A percentile compares a stretch with the other conserved stretches of the same genome.
These are phyloP conservation scores for Anthoptus insignis DNA, from an alignment of 2,888 invertebrate genomes.

Conservation along the genomic window DNA sequence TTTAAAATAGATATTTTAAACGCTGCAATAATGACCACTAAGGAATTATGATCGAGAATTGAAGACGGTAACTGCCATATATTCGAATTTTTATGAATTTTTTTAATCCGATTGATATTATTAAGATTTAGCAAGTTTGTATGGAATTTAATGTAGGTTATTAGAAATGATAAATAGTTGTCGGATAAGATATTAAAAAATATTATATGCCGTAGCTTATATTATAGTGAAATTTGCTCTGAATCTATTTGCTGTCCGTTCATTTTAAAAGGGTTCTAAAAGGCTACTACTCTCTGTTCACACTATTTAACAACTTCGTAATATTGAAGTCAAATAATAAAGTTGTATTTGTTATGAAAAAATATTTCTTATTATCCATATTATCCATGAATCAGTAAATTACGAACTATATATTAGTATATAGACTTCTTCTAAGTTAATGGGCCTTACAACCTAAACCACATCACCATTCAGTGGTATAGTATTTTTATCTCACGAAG, in stretches of 20 bases:
- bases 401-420: too few species aligned
- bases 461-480: too few species aligned
- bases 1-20: constrained; percentile 35
- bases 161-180: constrained; percentile 30
- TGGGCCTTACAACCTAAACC: too few species aligned
- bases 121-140: constrained; percentile 51
- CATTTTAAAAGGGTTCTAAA: not conserved
- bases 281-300: constrained; percentile 1
- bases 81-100: constrained; percentile 74
- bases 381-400: too few species aligned
- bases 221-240: constrained; percentile 25
- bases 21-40: constrained; percentile 39
- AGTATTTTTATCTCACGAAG: too few species aligned
- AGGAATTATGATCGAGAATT: constrained; percentile 46
- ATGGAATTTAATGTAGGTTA: constrained; percentile 53
- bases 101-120: constrained; percentile 54
- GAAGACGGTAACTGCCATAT: constrained; percentile 74
- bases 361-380: too few species aligned
- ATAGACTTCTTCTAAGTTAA: too few species aligned
- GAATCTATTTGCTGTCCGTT: constrained; percentile 26
- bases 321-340: not conserved
- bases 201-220: constrained; percentile 25
- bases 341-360: too few species aligned
- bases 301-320: too few species aligned
- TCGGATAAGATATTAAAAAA: constrained; percentile 9